Evolutionary conservation across 2,888 invertebrate species (phyloP), one percentile per base, ranked within the genome.

Genomic region (Linnaemya tessellans): DNA sequence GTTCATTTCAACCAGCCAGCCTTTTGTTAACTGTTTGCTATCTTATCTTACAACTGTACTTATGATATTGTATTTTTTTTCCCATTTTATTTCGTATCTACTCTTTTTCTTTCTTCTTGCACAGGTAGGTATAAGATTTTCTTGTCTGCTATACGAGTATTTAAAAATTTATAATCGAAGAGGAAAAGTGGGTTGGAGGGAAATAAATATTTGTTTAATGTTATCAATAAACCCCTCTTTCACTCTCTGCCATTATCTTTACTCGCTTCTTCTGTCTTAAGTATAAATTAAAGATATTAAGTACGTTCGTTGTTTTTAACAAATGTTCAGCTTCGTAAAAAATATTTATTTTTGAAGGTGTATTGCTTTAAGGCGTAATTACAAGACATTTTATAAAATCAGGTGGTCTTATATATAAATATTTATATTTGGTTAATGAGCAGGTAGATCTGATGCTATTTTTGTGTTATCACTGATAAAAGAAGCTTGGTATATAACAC

Each of bases 1-100:
- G 30, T 60, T 80, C 56, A 25, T 46, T 73, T 54, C 38, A 60
- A 25, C 30, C 60, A 74, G 25, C 30, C 60, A 74, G 25, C 10
- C 60, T 75, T 67, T 43, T 74, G 51, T 75, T 75, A 64, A 70
- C 62, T 77, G 54, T 8, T 49, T 80, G 35, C 30, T 30, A 30
- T 80, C 70, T 82, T 82, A 82, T 82, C 82, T 77, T 77, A 58
- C 38, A 81, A 74, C 67, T 62, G 65, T 67, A 80, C 80, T 80
- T 80, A 51, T 67, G 73, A 62, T 41, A 54, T n/a, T 38, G 30
- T 60, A 49, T 9, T 68, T 5, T 38, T 43, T 30, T 30, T 30
- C 5, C 5, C 30, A 30, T 30, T 30, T n/a, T 10, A 20, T 18
- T 64, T 64, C 20, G 15, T 74, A 51, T 43, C 30, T 30, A 30